These are phyloP conservation scores for Drosophila tripunctata DNA, from an alignment of 2,888 invertebrate species.

Conservation along the genomic window DNA sequence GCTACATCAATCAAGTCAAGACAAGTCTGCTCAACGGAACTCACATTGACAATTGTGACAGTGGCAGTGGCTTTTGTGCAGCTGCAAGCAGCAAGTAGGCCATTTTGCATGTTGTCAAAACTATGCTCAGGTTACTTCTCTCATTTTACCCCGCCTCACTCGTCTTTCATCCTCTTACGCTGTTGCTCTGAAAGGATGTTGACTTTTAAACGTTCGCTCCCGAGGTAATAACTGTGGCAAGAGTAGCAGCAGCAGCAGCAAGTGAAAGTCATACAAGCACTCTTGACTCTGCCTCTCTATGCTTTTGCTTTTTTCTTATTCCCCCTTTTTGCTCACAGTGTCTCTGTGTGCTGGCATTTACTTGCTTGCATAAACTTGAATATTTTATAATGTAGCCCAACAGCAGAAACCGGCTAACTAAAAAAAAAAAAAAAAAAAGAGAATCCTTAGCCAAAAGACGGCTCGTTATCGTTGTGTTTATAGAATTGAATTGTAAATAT, in stretches of 20 bases:
- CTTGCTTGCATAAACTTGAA: slow-evolving; percentile 78
- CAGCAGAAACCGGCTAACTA: slow-evolving; percentile 23
- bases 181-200: slow-evolving; percentile 25
- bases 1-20: slow-evolving; percentile 47
- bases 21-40: slow-evolving; percentile 31
- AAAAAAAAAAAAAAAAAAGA: too few relatives aligned
- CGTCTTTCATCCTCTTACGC: not conserved
- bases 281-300: slow-evolving; percentile 21
- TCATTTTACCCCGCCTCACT: not conserved
- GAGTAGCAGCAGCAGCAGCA: slow-evolving; percentile 1
- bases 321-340: not conserved
- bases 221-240: slow-evolving; percentile 18
- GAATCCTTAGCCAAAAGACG: slow-evolving; percentile 40
- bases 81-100: slow-evolving; percentile 73
- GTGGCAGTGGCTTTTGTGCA: slow-evolving; percentile 16
- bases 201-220: slow-evolving; percentile 69
- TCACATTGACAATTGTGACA: slow-evolving; percentile 20
- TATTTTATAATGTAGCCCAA: slow-evolving; percentile 59
- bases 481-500: slow-evolving; percentile 74
- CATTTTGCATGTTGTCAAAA: slow-evolving; percentile 55
- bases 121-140: not conserved
- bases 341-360: slow-evolving; percentile 59
- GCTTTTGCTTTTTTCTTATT: not conserved
- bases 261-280: slow-evolving; percentile 66
- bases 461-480: slow-evolving; percentile 65